A percentile compares a stretch with the other conserved stretches of the same genome.
Conservation (phyloP, 2,888 invertebrate genomes). For the Pollenia labialis region DNA sequence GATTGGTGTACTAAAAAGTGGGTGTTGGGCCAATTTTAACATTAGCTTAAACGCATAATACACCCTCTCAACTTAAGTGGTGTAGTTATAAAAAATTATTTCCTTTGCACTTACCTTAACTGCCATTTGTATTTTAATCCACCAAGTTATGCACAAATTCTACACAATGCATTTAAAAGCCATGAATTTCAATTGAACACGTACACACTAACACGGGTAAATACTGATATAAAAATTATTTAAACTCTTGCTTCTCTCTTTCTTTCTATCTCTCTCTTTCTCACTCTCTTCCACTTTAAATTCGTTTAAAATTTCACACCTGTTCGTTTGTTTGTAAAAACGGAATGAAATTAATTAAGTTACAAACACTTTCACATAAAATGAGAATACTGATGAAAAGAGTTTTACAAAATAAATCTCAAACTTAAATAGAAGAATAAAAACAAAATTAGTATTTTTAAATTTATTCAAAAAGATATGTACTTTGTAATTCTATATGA, state of each 20-base stretch:
- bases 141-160: slow-evolving; percentile 43
- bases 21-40: too few relatives aligned
- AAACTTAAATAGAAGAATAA: slow-evolving; percentile 12
- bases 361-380: slow-evolving; percentile 23
- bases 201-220: neutral
- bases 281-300: neutral
- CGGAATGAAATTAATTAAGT: neutral
- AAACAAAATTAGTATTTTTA: neutral
- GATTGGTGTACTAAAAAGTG: too few relatives aligned
- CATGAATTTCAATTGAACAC: slow-evolving; percentile 47
- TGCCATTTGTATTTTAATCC: slow-evolving; percentile 75
- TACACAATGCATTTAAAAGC: slow-evolving; percentile 50
- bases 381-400: slow-evolving; percentile 10
- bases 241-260: neutral
- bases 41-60: too few relatives aligned
- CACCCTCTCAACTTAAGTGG: too few relatives aligned
- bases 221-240: neutral
- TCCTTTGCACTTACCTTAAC: slow-evolving; percentile 69
- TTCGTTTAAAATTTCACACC: neutral
- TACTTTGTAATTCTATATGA: slow-evolving; percentile 17
- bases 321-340: neutral
- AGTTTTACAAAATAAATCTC: slow-evolving; percentile 8
- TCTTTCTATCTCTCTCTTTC: slow-evolving; percentile 6
- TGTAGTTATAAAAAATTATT: neutral
- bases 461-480: slow-evolving; percentile 22